These are phyloP conservation scores for Sepiola atlantica DNA, from an alignment of 2,888 invertebrate genomes.

Conservation along the genomic window DNA sequence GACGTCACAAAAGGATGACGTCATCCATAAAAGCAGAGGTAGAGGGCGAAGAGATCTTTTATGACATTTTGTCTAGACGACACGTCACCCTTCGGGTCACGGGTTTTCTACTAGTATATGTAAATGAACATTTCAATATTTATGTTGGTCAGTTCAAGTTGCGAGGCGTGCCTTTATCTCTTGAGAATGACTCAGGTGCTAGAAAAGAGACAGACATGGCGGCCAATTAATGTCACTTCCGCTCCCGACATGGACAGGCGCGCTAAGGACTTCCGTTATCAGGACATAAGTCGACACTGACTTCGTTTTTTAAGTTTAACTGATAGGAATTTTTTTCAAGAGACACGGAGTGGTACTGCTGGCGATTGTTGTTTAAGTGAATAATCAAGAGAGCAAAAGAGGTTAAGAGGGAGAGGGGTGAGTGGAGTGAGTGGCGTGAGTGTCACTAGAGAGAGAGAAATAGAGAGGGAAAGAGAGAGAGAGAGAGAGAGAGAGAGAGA, in stretches of 20 bases:
- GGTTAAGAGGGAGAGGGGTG: not conserved
- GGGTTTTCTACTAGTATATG: not conserved
- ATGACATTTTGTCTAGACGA: no score
- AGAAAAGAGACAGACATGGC: slow-evolving; percentile 19
- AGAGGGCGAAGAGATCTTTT: no score
- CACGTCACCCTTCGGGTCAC: no score
- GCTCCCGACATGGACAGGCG: slow-evolving; percentile 18
- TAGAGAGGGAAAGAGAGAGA: not conserved
- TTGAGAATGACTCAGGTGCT: slow-evolving; percentile 22
- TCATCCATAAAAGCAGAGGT: no score
- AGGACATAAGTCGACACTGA: not conserved
- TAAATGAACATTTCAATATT: not conserved
- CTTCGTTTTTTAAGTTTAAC: not conserved
- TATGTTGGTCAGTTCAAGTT: not conserved
- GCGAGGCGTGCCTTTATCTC: not conserved
- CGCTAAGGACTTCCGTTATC: slow-evolving; percentile 32
- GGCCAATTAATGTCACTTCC: slow-evolving; percentile 10
- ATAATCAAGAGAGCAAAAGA: not conserved
- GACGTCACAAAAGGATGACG: no score
- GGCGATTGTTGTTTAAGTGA: not conserved
- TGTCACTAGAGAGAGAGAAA: not conserved
- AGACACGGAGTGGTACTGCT: not conserved
- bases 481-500: no score
- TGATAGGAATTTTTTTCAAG: slow-evolving; percentile 10
- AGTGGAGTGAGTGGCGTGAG: not conserved